Evolutionary conservation across 2,888 invertebrate species (phyloP).

Genomic region (Seira sanloemensis): DNA sequence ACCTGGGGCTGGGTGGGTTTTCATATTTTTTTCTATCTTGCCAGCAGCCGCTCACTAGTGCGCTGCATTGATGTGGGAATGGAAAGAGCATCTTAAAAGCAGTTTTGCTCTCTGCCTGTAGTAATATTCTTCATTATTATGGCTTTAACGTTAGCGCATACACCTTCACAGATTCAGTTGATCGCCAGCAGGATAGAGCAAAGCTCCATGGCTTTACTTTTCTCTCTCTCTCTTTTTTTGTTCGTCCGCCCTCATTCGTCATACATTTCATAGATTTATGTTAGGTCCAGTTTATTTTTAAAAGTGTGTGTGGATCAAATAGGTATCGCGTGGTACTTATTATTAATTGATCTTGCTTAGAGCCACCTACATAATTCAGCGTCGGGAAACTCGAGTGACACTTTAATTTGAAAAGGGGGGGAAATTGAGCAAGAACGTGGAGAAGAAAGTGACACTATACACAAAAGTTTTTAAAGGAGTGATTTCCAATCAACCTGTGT

Average conservation of each 20-base stretch:
- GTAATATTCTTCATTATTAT: background rate
- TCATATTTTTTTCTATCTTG: conserved; percentile 42
- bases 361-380: background rate
- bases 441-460: background rate
- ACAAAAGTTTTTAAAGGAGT: background rate
- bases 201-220: background rate
- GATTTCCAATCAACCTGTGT: no score
- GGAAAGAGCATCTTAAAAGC: background rate
- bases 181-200: background rate
- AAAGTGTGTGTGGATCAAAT: background rate
- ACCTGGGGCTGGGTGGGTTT: conserved; percentile 63
- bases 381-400: background rate
- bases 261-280: background rate
- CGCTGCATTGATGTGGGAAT: conserved; percentile 11
- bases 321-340: no score
- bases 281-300: background rate
- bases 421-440: background rate
- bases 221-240: background rate
- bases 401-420: background rate
- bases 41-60: conserved; percentile 49
- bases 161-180: conserved; percentile 1
- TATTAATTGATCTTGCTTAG: background rate
- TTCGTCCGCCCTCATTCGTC: background rate
- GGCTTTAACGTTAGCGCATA: background rate
- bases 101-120: background rate